phyloP scores from a whole-genome alignment of 2,888 invertebrate genomes.

The Drosophila mercatorum region DNA sequence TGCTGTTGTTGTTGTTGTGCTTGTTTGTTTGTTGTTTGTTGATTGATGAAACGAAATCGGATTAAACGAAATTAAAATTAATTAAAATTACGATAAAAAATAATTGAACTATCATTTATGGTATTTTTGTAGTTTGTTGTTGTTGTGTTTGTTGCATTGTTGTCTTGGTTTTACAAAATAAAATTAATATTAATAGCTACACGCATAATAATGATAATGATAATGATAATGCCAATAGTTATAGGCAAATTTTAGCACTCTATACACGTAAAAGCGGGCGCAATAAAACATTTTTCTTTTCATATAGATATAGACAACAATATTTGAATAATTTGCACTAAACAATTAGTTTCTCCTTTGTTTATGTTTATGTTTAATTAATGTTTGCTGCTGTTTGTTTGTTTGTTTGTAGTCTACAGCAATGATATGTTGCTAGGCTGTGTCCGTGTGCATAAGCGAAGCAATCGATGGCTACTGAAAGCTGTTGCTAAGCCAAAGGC shows the following conservation, averaged over 20 bases:
- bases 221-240: slow-evolving; percentile 24
- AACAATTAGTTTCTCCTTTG: slow-evolving; percentile 44
- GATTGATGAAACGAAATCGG: slow-evolving; percentile 29
- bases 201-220: slow-evolving; percentile 13
- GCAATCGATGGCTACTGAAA: slow-evolving; percentile 43
- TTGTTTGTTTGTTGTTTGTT: slow-evolving; percentile 37
- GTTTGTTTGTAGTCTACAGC: slow-evolving; percentile 34
- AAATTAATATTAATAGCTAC: slow-evolving; percentile 35
- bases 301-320: slow-evolving; percentile 74
- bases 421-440: slow-evolving; percentile 67
- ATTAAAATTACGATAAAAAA: slow-evolving; percentile 29
- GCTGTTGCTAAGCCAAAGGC: slow-evolving; percentile 72
- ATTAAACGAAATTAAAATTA: slow-evolving; percentile 10
- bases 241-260: slow-evolving; percentile 49
- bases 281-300: slow-evolving; percentile 50
- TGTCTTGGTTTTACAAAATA: slow-evolving; percentile 57
- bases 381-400: slow-evolving; percentile 20
- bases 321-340: slow-evolving; percentile 57
- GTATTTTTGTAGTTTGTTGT: slow-evolving; percentile 49
- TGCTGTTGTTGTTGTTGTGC: slow-evolving; percentile 65
- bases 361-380: slow-evolving; percentile 22
- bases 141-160: slow-evolving; percentile 70
- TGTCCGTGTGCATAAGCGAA: slow-evolving; percentile 42
- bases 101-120: slow-evolving; percentile 70
- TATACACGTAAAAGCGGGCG: slow-evolving; percentile 60